A percentile compares a stretch with the other conserved stretches of the same genome.
These are phyloP conservation scores for Spea multiplicata DNA, from an alignment of 2,113 vertebrate species.

Conservation along the genomic window DNA sequence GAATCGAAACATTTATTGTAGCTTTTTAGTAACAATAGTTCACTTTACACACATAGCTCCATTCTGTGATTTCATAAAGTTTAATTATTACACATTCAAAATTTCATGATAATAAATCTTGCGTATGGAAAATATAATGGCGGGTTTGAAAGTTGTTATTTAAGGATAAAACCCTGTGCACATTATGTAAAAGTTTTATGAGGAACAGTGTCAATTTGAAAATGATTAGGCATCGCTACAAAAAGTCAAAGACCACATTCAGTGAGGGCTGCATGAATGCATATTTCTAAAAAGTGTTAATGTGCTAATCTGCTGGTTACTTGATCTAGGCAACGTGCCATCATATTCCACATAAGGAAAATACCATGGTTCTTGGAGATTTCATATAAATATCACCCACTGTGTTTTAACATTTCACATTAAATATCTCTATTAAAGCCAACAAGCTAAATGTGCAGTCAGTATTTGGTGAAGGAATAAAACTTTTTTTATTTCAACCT, in stretches of 20 bases:
- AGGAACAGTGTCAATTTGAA: slow-evolving; percentile 61
- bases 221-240: slow-evolving; percentile 69
- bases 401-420: slow-evolving; percentile 75
- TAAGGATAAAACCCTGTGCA: slow-evolving; percentile 23
- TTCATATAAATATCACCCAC: slow-evolving; percentile 83
- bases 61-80: neutral
- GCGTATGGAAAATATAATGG: slow-evolving; percentile 2
- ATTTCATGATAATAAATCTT: neutral
- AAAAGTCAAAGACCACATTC: slow-evolving; percentile 73
- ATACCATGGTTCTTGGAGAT: slow-evolving; percentile 69
- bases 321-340: slow-evolving; percentile 84
- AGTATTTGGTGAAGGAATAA: slow-evolving; percentile 57
- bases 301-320: slow-evolving; percentile 96
- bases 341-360: slow-evolving; percentile 72
- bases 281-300: slow-evolving; percentile 82
- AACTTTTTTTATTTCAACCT: slow-evolving; percentile 59
- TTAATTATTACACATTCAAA: neutral
- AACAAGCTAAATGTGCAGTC: slow-evolving; percentile 64
- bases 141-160: slow-evolving; percentile 24
- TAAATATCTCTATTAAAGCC: slow-evolving; percentile 68
- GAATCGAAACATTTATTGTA: no score
- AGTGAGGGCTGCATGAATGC: slow-evolving; percentile 67
- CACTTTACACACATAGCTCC: neutral
- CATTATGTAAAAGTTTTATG: slow-evolving; percentile 55
- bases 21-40: no score